Conservation (phyloP, 2,113 vertebrate genomes). For the Patagioenas fasciata region DNA sequence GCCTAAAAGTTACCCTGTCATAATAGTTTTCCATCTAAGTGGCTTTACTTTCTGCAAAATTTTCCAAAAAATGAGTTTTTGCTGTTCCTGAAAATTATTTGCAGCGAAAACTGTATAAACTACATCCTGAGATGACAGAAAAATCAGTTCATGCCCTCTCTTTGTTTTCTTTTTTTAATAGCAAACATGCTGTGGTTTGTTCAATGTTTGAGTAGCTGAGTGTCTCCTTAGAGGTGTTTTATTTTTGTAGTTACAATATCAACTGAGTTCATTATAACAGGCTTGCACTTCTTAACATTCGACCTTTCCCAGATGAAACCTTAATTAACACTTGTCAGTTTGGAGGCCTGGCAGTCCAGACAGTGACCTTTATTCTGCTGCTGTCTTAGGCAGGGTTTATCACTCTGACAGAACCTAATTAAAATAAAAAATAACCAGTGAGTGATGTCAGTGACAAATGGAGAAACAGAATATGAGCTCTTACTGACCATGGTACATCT, state of each 20-base stretch:
- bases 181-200: background rate
- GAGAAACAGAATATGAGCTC: constrained; percentile 51
- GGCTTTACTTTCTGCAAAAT: background rate
- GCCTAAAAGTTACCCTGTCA: background rate
- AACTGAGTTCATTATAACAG: background rate
- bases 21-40: background rate
- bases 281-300: background rate
- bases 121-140: background rate
- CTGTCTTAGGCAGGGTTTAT: constrained; percentile 44
- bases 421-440: constrained; percentile 9
- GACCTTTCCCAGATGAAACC: constrained; percentile 40
- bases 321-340: constrained; percentile 30
- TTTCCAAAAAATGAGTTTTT: background rate
- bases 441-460: constrained; percentile 56
- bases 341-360: constrained; percentile 35
- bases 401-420: constrained; percentile 61
- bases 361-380: constrained; percentile 57
- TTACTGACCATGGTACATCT: constrained; percentile 52
- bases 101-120: background rate
- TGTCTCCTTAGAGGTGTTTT: background rate
- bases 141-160: background rate
- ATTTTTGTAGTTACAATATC: background rate
- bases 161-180: background rate
- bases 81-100: background rate
- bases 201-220: background rate